phyloP scores from a whole-genome alignment of 2,888 invertebrate species.

The Autographa gamma region DNA sequence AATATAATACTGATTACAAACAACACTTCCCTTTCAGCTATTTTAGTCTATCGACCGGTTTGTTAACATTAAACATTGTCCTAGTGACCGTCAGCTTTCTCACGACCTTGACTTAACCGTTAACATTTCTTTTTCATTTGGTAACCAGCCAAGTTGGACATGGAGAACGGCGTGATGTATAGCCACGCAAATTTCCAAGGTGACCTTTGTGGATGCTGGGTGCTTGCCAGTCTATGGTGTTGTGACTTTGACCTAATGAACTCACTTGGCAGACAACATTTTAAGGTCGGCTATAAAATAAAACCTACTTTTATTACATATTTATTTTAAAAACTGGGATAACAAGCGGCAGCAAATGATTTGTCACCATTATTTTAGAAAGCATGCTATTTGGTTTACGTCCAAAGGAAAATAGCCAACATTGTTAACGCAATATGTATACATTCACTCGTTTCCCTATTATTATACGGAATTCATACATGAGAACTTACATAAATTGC shows the following conservation, averaged over 20 bases:
- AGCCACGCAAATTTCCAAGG: conserved; percentile 51
- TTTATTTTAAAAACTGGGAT: neutral
- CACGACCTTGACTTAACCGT: conserved; percentile 61
- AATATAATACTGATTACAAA: neutral
- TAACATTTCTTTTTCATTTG: conserved; percentile 59
- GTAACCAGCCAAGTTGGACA: conserved; percentile 62
- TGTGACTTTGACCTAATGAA: conserved; percentile 65
- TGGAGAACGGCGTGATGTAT: conserved; percentile 49
- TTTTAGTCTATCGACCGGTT: conserved; percentile 47
- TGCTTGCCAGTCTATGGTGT: conserved; percentile 61
- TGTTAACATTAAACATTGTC: conserved; percentile 47
- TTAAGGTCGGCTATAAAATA: conserved; percentile 16
- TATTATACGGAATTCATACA: conserved; percentile 24
- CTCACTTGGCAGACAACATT: conserved; percentile 45
- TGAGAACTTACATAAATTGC: conserved; percentile 40
- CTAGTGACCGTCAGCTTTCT: conserved; percentile 61
- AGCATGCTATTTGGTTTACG: conserved; percentile 12
- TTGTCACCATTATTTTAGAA: neutral
- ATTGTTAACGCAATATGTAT: conserved; percentile 14
- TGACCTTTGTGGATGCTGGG: conserved; percentile 65
- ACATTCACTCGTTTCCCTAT: conserved; percentile 17
- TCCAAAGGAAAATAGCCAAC: conserved; percentile 18
- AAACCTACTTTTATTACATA: conserved; percentile 20
- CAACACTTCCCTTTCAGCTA: conserved; percentile 34
- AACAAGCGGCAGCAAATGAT: neutral